A percentile compares a stretch with the other conserved stretches of the same genome.
phyloP scores from a whole-genome alignment of 1,140 invertebrate species.

The Oedothorax gibbosus region DNA sequence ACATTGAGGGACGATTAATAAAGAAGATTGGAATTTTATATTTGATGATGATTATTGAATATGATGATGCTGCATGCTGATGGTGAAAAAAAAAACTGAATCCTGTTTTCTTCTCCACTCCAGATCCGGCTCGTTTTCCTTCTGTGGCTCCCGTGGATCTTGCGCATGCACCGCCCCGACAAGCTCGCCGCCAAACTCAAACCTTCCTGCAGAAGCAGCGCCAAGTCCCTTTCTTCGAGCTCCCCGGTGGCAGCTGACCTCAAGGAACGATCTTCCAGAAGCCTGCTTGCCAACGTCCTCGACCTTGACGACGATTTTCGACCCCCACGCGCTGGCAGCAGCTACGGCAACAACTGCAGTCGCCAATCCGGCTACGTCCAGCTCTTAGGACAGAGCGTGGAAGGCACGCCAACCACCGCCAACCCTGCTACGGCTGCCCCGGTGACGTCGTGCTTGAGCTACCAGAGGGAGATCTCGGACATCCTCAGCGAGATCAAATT shows the following conservation, averaged over 20 bases:
- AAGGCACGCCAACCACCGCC: constrained; percentile 36
- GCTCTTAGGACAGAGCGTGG: constrained; percentile 34
- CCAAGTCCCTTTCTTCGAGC: constrained; percentile 75
- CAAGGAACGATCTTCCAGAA: constrained; percentile 92
- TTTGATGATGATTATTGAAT: constrained; percentile 4
- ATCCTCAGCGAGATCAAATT: constrained; percentile 97
- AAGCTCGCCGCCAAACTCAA: constrained; percentile 78
- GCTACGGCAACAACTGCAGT: constrained; percentile 66
- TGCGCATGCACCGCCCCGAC: constrained; percentile 93
- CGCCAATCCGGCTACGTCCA: constrained; percentile 65
- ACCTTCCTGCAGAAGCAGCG: neutral
- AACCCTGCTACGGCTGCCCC: constrained; percentile 68
- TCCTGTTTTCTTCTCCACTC: constrained; percentile 49
- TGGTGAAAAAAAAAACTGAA: constrained; percentile 34
- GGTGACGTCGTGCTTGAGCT: constrained; percentile 71
- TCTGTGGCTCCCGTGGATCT: constrained; percentile 94
- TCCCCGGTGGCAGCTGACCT: constrained; percentile 81
- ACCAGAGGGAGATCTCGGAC: constrained; percentile 86
- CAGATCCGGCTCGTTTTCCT: constrained; percentile 93
- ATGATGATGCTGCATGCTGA: constrained; percentile 28
- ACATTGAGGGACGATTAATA: neutral
- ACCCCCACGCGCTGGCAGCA: constrained; percentile 68
- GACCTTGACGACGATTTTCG: constrained; percentile 95
- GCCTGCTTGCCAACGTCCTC: constrained; percentile 92
- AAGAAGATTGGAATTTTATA: too few species aligned